Percentiles rank a stretch among this genome's conserved stretches.
Evolutionary conservation across 2,888 invertebrate species (phyloP).

Genomic region (Aphodius granarius): DNA sequence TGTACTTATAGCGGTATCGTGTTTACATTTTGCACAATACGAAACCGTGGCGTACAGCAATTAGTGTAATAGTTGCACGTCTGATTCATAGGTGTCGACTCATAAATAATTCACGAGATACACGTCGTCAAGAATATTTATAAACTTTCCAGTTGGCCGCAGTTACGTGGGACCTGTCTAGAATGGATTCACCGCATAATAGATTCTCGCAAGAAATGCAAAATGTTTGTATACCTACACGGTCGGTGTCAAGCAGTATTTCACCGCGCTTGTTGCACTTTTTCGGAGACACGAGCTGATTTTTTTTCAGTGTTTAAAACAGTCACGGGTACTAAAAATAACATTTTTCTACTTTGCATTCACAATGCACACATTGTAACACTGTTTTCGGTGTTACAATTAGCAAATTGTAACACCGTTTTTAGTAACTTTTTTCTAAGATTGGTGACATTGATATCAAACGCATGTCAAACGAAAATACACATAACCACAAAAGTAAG

Average conservation of each 20-base stretch:
- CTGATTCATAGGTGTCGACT: background rate
- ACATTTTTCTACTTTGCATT: no score
- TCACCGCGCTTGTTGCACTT: background rate
- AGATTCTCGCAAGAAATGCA: background rate
- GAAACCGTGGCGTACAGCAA: background rate
- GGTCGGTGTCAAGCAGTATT: background rate
- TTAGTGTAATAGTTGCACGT: background rate
- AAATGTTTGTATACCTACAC: background rate
- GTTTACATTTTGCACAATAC: background rate
- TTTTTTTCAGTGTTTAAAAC: background rate
- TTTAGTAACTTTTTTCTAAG: no score
- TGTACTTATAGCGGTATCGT: background rate
- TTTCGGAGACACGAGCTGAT: background rate
- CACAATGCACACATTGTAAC: no score
- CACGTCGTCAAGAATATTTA: background rate
- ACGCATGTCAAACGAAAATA: no score
- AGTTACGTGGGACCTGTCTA: background rate
- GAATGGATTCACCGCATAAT: background rate
- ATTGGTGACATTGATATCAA: no score
- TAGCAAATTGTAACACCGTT: no score
- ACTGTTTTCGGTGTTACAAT: no score
- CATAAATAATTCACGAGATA: background rate
- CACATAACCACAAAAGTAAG: no score
- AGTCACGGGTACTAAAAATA: no score
- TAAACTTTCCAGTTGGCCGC: background rate